A percentile compares a stretch with the other conserved stretches of the same genome.
These are phyloP conservation scores for Chroicocephalus ridibundus DNA, from an alignment of 2,113 vertebrate species.

Conservation along the genomic window DNA sequence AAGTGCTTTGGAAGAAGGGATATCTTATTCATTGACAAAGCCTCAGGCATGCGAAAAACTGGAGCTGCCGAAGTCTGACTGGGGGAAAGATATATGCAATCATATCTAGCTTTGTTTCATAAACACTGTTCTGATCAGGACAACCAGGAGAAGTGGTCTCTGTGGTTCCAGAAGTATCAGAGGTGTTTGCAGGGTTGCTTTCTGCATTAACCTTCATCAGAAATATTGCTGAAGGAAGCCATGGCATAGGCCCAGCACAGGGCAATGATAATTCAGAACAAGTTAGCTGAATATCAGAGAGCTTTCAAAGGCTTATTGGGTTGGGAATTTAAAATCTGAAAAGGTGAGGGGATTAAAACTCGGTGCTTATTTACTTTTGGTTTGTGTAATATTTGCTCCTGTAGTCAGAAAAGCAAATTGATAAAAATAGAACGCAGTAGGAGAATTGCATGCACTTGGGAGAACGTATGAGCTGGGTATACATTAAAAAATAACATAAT, in stretches of 20 bases:
- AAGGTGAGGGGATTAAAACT: background rate
- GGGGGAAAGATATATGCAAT: background rate
- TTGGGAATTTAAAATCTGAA: background rate
- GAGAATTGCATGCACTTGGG: background rate
- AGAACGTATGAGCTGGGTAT: background rate
- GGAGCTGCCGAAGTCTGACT: background rate
- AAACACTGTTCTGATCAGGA: background rate
- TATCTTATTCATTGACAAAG: background rate
- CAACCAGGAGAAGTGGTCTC: background rate
- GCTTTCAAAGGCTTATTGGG: background rate
- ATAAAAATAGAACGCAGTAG: slow-evolving; percentile 8
- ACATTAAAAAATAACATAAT: slow-evolving; percentile 28
- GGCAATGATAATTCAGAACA: background rate
- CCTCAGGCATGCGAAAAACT: background rate
- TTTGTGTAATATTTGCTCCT: slow-evolving; percentile 22
- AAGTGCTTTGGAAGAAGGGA: background rate
- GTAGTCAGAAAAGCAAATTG: background rate
- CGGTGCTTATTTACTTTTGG: background rate
- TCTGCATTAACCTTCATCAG: background rate
- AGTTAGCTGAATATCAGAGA: background rate
- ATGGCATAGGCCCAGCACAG: background rate
- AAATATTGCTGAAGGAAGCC: background rate
- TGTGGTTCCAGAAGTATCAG: background rate
- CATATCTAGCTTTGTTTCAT: background rate
- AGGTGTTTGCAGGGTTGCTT: background rate